Evolutionary conservation across 2,888 invertebrate species (phyloP).

Genomic region (Venusia cambrica): DNA sequence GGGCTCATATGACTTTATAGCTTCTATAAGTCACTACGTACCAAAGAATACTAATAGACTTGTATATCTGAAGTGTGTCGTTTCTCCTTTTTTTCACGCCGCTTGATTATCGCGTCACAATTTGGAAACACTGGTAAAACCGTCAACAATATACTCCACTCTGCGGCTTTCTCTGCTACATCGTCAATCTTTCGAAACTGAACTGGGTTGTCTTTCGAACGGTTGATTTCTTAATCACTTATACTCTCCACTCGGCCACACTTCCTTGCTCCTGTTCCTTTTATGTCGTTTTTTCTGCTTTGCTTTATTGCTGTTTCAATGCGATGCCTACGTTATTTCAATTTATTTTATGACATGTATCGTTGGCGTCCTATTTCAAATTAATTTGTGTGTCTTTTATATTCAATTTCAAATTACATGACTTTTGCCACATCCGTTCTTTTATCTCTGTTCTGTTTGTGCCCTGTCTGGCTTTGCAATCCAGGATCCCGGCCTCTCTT

Average conservation of each 20-base stretch:
- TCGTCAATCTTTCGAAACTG: slow-evolving; percentile 34
- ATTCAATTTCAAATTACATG: too few relatives aligned
- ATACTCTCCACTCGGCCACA: slow-evolving; percentile 17
- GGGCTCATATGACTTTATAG: slow-evolving; percentile 17
- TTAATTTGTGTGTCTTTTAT: too few relatives aligned
- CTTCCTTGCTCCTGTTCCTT: slow-evolving; percentile 14
- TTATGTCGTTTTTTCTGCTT: slow-evolving; percentile 8
- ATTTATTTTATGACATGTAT: too few relatives aligned
- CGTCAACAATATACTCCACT: slow-evolving; percentile 60
- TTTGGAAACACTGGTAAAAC: slow-evolving; percentile 78
- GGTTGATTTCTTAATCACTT: slow-evolving; percentile 23
- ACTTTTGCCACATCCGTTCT: background rate
- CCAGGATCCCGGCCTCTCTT: slow-evolving; percentile 90
- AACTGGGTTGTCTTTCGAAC: slow-evolving; percentile 28
- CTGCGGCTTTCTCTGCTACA: slow-evolving; percentile 43
- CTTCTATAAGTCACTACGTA: slow-evolving; percentile 42
- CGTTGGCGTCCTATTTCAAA: too few relatives aligned
- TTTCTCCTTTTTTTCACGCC: slow-evolving; percentile 80
- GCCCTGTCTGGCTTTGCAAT: slow-evolving; percentile 8
- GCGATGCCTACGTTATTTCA: too few relatives aligned
- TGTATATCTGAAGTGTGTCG: slow-evolving; percentile 74
- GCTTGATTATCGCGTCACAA: slow-evolving; percentile 77
- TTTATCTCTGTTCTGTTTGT: slow-evolving; percentile 15
- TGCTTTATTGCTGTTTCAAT: slow-evolving; percentile 11
- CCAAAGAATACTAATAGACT: slow-evolving; percentile 47